Evolutionary conservation across 2,113 vertebrate species (phyloP).

Genomic region (Hippocampus comes): DNA sequence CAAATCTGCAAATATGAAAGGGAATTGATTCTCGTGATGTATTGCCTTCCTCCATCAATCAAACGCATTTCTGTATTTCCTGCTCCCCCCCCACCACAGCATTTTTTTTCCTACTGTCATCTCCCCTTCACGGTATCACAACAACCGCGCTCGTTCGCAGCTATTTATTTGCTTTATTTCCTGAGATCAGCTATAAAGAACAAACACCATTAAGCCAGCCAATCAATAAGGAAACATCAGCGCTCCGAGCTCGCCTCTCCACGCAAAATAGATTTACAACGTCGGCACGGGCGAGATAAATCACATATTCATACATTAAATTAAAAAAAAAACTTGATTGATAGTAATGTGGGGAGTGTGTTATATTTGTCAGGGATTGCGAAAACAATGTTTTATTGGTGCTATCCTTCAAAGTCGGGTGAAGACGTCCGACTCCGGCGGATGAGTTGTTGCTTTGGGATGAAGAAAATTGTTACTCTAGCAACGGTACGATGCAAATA

Average conservation of each 20-base stretch:
- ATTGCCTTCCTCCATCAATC: neutral
- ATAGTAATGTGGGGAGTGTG: slow-evolving; percentile 59
- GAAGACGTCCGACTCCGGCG: slow-evolving; percentile 17
- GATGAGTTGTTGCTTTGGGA: slow-evolving; percentile 16
- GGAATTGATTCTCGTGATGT: slow-evolving; percentile 1
- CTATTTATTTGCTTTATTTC: slow-evolving; percentile 77
- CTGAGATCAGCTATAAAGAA: slow-evolving; percentile 78
- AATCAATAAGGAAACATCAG: slow-evolving; percentile 78
- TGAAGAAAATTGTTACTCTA: slow-evolving; percentile 23
- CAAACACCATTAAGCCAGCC: slow-evolving; percentile 78
- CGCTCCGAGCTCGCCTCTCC: slow-evolving; percentile 49
- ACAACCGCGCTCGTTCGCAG: slow-evolving; percentile 62
- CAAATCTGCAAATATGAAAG: neutral
- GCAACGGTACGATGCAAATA: slow-evolving; percentile 29
- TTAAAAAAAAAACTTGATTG: slow-evolving; percentile 78
- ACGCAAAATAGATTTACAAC: slow-evolving; percentile 75
- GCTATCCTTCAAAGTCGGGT: slow-evolving; percentile 40
- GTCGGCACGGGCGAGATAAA: slow-evolving; percentile 69
- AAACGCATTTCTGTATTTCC: slow-evolving; percentile 12
- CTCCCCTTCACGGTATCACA: slow-evolving; percentile 30
- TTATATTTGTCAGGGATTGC: slow-evolving; percentile 56
- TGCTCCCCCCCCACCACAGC: neutral
- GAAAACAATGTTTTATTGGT: slow-evolving; percentile 32
- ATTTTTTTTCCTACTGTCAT: slow-evolving; percentile 21
- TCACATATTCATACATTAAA: slow-evolving; percentile 80